Base-by-base conservation (phyloP, 2,797 vertebrate genomes). In the Bradypodion ventrale region DNA sequence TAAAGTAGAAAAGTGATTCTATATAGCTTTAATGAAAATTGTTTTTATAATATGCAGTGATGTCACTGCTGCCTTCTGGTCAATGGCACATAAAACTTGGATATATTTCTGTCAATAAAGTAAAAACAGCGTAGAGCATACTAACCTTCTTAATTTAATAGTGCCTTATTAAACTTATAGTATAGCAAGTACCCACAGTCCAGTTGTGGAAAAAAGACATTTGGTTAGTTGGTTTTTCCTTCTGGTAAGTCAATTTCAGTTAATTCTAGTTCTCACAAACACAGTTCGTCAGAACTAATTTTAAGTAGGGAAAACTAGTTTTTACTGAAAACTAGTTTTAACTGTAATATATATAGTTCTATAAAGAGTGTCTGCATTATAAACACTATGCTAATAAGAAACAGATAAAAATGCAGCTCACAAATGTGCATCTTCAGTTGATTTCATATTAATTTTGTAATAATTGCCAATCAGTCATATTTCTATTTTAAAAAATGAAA, bases 1-100 rank as follows among this genome's bases (percentile, higher is more conserved):
- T 90, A 91, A 85, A 80, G 59, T 81, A 86, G 59, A 46, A 82
- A 27, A 74, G 74, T 90, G 70, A 89, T 91, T 83, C 86, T 70
- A 59, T 83, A 90, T 83, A 89, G 85, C 68, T 78, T 92, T 91
- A 91, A 52, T 88, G 80, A 27, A 56, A 37, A 59, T 37, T 9
- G 1, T 0, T 87, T 86, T 89, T 83, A 29, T 85, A 87, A 80
- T 79, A 80, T 0, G 72, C 25, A 87, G 19, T 84, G 80, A 59
- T 75, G 19, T 3, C 40, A 88, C 90, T 91, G 81, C 62, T 85
- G 23, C 78, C 85, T 90, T 83, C 27, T 60, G 2, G 1, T 89
- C 79, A 87, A 88, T 60, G 70, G 9, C 35, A 13, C 35, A 70
- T 29, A 80, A 86, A 87, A 85, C 82, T 75, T 85, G 35, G 56